A percentile compares a stretch with the other conserved stretches of the same genome.
phyloP scores from a whole-genome alignment of 1,140 invertebrate genomes.

The Kradibia gibbosae region DNA sequence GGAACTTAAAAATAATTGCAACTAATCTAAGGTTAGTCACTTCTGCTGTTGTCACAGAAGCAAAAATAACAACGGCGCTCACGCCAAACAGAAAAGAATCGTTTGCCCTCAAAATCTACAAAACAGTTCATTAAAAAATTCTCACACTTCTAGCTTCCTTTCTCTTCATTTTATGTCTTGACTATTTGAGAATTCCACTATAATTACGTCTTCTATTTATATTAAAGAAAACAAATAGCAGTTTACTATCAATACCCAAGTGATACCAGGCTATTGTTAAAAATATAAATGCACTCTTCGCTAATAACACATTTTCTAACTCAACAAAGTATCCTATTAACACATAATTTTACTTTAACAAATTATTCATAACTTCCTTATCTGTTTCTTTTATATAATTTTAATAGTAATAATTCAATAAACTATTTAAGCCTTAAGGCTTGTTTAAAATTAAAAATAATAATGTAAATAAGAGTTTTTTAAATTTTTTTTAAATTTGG shows the following conservation, averaged over 20 bases:
- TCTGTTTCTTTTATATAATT: too few relatives aligned
- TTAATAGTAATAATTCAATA: too few relatives aligned
- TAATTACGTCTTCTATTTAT: background rate
- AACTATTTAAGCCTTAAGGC: too few relatives aligned
- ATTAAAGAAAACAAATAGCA: background rate
- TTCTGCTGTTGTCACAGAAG: slow-evolving; percentile 58
- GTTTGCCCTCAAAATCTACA: slow-evolving; percentile 40
- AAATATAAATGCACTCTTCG: background rate
- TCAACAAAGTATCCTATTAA: too few relatives aligned
- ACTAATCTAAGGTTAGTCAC: slow-evolving; percentile 73
- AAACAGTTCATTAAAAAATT: background rate
- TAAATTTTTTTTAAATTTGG: too few relatives aligned
- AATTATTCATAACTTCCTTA: too few relatives aligned
- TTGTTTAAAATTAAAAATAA: too few relatives aligned
- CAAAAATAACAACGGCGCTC: slow-evolving; percentile 66
- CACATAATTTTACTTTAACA: too few relatives aligned
- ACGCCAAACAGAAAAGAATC: slow-evolving; percentile 64
- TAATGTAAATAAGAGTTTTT: too few relatives aligned
- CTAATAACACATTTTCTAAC: background rate
- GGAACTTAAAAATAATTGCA: slow-evolving; percentile 69
- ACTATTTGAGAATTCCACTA: background rate
- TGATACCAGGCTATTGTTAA: background rate
- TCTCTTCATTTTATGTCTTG: slow-evolving; percentile 2
- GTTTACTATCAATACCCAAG: background rate
- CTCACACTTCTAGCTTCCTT: background rate